Evolutionary conservation across 1,140 invertebrate species (phyloP).

Genomic region (Reticulitermes speratus): DNA sequence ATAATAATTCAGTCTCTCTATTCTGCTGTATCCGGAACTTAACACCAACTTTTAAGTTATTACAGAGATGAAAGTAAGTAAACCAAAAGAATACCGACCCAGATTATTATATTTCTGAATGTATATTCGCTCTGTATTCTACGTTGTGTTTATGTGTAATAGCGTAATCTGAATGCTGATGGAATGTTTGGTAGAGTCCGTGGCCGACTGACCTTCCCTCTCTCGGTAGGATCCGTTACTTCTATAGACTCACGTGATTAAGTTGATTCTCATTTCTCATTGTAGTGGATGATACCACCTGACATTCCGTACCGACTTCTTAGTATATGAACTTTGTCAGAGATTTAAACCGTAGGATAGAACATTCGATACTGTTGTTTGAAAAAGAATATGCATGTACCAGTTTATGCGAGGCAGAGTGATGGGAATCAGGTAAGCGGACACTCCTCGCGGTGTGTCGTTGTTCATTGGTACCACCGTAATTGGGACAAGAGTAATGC

Average conservation of each 20-base stretch:
- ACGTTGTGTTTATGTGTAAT: no score
- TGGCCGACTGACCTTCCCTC: constrained; percentile 41
- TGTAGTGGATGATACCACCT: background rate
- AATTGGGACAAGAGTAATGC: no score
- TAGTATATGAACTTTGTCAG: background rate
- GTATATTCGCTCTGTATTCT: no score
- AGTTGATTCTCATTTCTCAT: background rate
- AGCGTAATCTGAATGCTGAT: background rate
- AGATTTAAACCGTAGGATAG: constrained; percentile 15
- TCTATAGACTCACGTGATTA: constrained; percentile 28
- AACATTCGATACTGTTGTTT: background rate
- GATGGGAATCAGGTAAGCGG: no score
- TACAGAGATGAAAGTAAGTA: no score
- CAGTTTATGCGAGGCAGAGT: background rate
- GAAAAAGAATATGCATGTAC: background rate
- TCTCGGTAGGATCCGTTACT: constrained; percentile 35
- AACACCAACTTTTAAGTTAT: no score
- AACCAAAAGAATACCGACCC: no score
- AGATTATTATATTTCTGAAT: no score
- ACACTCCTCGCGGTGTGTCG: no score
- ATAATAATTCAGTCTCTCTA: no score
- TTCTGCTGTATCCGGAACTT: no score
- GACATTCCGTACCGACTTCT: background rate
- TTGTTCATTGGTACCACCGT: no score
- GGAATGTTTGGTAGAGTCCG: constrained; percentile 21